These are phyloP conservation scores for Cinclus cinclus DNA, from an alignment of 2,113 vertebrate genomes.

Conservation along the genomic window DNA sequence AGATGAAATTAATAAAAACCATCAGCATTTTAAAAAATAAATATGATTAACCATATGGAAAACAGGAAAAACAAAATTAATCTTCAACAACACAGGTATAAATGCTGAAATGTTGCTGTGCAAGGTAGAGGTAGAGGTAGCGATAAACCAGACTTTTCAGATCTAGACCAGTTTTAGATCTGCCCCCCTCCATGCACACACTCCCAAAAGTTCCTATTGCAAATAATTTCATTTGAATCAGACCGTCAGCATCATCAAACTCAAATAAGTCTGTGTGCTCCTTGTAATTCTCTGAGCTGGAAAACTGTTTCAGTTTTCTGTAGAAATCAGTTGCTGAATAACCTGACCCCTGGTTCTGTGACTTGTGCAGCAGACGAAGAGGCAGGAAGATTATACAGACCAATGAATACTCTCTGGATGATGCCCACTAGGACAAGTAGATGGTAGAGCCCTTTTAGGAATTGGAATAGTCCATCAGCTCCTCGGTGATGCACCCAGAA, in stretches of 20 bases:
- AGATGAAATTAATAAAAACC: conserved; percentile 53
- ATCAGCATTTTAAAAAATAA: conserved; percentile 49
- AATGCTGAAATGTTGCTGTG: conserved; percentile 44
- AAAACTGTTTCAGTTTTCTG: conserved; percentile 21
- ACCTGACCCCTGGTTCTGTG: neutral
- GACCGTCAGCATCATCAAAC: neutral
- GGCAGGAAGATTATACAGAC: neutral
- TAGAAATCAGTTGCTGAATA: conserved; percentile 35
- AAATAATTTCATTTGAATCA: neutral
- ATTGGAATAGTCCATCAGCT: neutral
- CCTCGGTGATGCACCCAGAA: neutral
- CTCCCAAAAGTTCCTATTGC: neutral
- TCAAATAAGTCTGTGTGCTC: neutral
- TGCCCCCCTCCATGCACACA: neutral
- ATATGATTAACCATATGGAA: conserved; percentile 10
- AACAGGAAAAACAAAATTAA: conserved; percentile 1
- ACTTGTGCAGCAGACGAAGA: neutral
- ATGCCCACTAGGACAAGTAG: neutral
- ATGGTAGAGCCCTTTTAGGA: conserved; percentile 20
- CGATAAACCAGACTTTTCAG: conserved; percentile 33
- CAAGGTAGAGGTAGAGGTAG: conserved; percentile 62
- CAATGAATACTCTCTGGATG: neutral
- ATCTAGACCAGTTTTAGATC: conserved; percentile 4
- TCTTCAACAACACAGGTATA: neutral
- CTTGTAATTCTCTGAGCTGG: neutral